Evolutionary conservation across 1,140 invertebrate genomes (phyloP).

Genomic region (Drosophila ohnishii): DNA sequence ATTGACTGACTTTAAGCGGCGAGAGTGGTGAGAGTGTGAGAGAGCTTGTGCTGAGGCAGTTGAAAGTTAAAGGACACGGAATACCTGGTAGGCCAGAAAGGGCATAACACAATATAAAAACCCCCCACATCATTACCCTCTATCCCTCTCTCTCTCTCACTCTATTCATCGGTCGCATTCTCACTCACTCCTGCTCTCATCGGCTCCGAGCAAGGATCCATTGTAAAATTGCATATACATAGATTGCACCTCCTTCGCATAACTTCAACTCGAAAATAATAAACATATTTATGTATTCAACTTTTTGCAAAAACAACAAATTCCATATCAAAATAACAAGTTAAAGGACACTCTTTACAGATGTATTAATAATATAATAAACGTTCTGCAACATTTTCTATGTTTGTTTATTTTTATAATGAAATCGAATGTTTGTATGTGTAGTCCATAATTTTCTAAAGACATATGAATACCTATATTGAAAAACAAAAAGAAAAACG

Average conservation of each 20-base stretch:
- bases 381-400: constrained; percentile 64
- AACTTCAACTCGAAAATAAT: constrained; percentile 48
- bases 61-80: constrained; percentile 33
- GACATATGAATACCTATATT: constrained; percentile 53
- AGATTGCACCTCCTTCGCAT: constrained; percentile 44
- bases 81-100: constrained; percentile 64
- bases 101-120: constrained; percentile 25
- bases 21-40: constrained; percentile 32
- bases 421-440: constrained; percentile 70
- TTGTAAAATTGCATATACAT: constrained; percentile 61
- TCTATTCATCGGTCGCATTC: constrained; percentile 25
- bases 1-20: constrained; percentile 61
- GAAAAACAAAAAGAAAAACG: constrained; percentile 17
- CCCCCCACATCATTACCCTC: constrained; percentile 5
- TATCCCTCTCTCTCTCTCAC: constrained; percentile 16
- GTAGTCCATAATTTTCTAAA: constrained; percentile 76
- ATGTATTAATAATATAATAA: constrained; percentile 48
- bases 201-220: constrained; percentile 30
- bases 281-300: constrained; percentile 57
- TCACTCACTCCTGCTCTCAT: constrained; percentile 32
- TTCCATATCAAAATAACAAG: constrained; percentile 60
- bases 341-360: constrained; percentile 29
- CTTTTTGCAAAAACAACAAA: constrained; percentile 48
- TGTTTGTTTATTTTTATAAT: constrained; percentile 74
- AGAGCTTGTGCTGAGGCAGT: constrained; percentile 22